A percentile compares a stretch with the other conserved stretches of the same genome.
Evolutionary conservation across 92 coral and sea anemone genomes (phyloP).

Genomic region (Micromussa lordhowensis): DNA sequence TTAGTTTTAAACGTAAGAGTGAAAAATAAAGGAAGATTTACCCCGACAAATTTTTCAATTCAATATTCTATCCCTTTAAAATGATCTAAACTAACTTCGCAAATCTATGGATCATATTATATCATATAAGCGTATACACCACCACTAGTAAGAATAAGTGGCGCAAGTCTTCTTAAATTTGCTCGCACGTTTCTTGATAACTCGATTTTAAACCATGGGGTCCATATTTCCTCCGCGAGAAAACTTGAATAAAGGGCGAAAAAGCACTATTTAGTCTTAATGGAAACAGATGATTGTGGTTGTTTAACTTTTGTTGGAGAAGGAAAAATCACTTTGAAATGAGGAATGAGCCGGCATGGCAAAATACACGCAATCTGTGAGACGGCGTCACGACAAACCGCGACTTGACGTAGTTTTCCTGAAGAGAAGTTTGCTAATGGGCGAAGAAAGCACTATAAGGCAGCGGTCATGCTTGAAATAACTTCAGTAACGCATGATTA

Average conservation of each 20-base stretch:
- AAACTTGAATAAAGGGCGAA: background rate
- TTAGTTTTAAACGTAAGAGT: background rate
- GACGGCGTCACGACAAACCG: background rate
- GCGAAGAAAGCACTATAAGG: background rate
- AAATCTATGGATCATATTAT: background rate
- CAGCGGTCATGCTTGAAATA: background rate
- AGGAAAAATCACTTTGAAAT: background rate
- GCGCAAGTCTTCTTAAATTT: background rate
- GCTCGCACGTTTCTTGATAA: background rate
- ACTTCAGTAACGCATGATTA: background rate
- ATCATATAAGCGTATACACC: background rate
- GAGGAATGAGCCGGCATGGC: background rate
- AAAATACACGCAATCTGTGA: background rate
- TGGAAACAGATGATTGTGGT: conserved; percentile 1
- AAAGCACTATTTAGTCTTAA: background rate
- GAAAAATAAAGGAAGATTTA: too few relatives aligned
- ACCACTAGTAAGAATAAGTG: background rate
- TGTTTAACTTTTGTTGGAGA: background rate
- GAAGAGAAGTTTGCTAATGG: background rate
- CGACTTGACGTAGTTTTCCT: background rate
- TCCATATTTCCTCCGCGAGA: background rate
- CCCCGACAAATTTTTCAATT: too few relatives aligned
- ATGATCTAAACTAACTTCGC: background rate
- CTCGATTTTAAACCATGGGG: background rate
- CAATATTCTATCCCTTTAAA: background rate